Base-by-base conservation (phyloP, 2,888 invertebrate genomes). In the Mesochorus sp. region DNA sequence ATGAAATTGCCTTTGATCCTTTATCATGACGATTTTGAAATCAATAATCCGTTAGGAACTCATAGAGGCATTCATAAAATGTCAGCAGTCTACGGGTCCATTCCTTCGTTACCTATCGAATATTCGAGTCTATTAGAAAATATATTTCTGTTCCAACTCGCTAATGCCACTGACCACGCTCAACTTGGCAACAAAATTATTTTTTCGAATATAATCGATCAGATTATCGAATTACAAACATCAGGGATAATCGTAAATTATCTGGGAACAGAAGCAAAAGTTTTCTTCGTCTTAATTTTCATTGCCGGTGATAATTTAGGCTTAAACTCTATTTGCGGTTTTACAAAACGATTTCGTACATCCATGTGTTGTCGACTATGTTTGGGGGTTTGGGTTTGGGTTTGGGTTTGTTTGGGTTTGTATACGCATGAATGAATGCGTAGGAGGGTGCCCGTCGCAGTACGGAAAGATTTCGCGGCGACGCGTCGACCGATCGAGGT, bases 291-390 rank as follows among this genome's bases (percentile, higher is more conserved):
- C 0, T 59, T 79, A 14, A 12, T 51, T 24, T 26, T 53, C 44
- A 55, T 72, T 47, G 34, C 71, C 19, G 75, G 71, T 0, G 79
- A 79, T 53, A 79, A 74, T 14, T 42, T 71, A 26, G 59, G 71
- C 19, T 19, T 76, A 4, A 53, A 71, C 19, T 17, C 37, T 14
- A 49, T 71, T 19, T 53, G 55, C 10, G 76, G 49, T 19, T 71
- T 62, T 59, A 14, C 44, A 24, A 24, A 3, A 12, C 12, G 12
- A 14, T 39, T 39, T 39, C 39, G 12, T 5, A 5, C 6, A 39
- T 0, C 4, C 12, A 39, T 12, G n/a, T 39, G 14, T 3, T 39
- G 39, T 39, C 39, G 39, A 12, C 12, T 39, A 12, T 39, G 39
- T 12, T 39, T 39, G 39, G 39, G n/a, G n/a, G n/a, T n/a, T n/a